Evolutionary conservation across 2,797 vertebrate species (phyloP).

Genomic region (Typhlichthys eigenmanni): DNA sequence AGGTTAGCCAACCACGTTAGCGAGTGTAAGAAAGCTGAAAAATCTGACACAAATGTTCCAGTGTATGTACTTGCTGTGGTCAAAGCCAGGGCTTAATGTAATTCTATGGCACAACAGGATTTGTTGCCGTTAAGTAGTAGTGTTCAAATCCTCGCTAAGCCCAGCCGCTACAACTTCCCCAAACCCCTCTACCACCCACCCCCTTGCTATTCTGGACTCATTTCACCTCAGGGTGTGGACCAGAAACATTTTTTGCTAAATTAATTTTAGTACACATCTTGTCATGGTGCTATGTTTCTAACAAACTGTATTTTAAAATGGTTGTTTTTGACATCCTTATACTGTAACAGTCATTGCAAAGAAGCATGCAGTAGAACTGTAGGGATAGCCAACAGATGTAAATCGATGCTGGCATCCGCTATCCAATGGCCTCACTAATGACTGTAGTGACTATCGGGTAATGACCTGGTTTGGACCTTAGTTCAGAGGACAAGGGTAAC

Average conservation of each 20-base stretch:
- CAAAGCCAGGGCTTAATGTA: conserved; percentile 72
- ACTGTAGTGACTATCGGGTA: conserved; percentile 18
- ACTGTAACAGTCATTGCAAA: conserved; percentile 9
- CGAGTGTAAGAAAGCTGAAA: conserved; percentile 28
- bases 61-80: conserved; percentile 62
- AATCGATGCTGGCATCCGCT: conserved; percentile 13
- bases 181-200: neutral
- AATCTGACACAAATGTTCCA: conserved; percentile 54
- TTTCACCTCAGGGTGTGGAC: conserved; percentile 50
- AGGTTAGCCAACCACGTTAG: conserved; percentile 25
- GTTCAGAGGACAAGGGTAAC: conserved; percentile 24
- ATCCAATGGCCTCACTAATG: conserved; percentile 12
- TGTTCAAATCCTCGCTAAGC: conserved; percentile 71
- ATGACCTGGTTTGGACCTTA: conserved; percentile 35
- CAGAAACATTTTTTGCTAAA: conserved; percentile 5
- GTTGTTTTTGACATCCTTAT: too few relatives aligned
- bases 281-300: too few relatives aligned
- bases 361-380: conserved; percentile 23
- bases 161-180: conserved; percentile 50
- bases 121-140: conserved; percentile 75
- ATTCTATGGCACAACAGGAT: conserved; percentile 77
- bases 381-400: conserved; percentile 21
- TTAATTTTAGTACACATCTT: too few relatives aligned
- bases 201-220: conserved; percentile 53
- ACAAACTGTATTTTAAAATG: too few relatives aligned